Base-by-base conservation (phyloP, 2,113 vertebrate genomes). In the Cyprinodon variegatus region DNA sequence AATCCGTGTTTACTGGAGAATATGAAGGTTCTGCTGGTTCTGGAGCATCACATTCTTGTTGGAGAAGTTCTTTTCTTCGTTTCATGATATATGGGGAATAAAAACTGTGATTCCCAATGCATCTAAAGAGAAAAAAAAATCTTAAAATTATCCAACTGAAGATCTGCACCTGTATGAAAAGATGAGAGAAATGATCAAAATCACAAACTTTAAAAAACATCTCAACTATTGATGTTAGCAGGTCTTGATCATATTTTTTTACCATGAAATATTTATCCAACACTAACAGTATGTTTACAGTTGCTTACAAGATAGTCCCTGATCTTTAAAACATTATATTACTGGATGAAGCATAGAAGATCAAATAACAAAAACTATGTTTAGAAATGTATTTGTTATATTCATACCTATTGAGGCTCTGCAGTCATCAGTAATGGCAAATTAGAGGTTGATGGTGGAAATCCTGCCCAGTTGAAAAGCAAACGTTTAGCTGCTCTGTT, bases 31-130 rank as follows among this genome's bases (percentile, higher is more conserved):
- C 77, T 3, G 0, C 63, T 46, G 75, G 67, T 11, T 3, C 68
- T 73, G 62, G 74, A 71, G 6, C 53, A 0, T 2, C 43, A 37
- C 15, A 9, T 37, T 84, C 70, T 8, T 64, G 70, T 61, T 81
- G 79, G 65, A 17, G 0, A 0, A 13, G n/a, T 43, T 80, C 70
- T 11, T 39, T 77, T 36, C 0, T 7, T 3, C 0, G 0, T 61
- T 76, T 74, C 20, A 75, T 50, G 65, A 65, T 11, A 15, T 72
- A 64, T 67, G 64, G n/a, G 3, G 76, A 14, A 57, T 76, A 72
- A 86, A 83, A 87, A 89, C 90, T 62, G 29, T 65, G 17, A 61
- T 15, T 1, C 29, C 29, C 29, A 29, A 29, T 29, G 29, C 29
- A 29, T 1, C 29, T 29, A 29, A 29, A 29, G 29, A 29, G 36